Evolutionary conservation across 37 sponge, comb jelly and placozoan genomes (phyloP).

Genomic region (Cladorhizidae sp.): DNA sequence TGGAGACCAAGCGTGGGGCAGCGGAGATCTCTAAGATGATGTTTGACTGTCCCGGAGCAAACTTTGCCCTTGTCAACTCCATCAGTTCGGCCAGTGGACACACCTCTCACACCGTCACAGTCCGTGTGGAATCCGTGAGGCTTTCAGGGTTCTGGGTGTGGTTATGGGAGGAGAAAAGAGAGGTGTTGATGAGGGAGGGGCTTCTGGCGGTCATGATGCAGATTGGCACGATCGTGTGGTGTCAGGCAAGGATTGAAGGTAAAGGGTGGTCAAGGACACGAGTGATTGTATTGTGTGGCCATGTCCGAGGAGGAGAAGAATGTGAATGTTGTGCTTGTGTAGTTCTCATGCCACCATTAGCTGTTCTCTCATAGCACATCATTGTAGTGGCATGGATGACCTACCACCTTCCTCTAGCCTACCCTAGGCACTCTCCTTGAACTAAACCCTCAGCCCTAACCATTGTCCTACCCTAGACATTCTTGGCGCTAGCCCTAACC

Average conservation of each 20-base stretch:
- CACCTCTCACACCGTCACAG: conserved; percentile 11
- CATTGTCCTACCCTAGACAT: too few species aligned
- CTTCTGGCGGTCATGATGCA: conserved; percentile 32
- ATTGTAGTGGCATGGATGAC: too few species aligned
- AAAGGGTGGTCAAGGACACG: not conserved
- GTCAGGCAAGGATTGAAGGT: conserved; percentile 5
- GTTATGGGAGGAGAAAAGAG: conserved; percentile 11
- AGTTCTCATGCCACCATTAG: too few species aligned
- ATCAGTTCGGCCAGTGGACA: not conserved
- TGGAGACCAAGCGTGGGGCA: conserved; percentile 24
- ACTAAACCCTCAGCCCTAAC: too few species aligned
- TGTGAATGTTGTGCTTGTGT: too few species aligned
- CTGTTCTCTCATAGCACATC: too few species aligned
- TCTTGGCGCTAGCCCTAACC: too few species aligned
- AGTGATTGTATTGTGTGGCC: not conserved
- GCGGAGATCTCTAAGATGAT: conserved; percentile 36
- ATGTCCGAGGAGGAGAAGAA: too few species aligned
- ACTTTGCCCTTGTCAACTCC: conserved; percentile 42
- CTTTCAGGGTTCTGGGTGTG: conserved; percentile 42
- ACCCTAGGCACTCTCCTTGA: too few species aligned
- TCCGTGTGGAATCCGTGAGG: conserved; percentile 14
- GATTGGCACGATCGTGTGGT: conserved; percentile 36
- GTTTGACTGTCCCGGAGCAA: conserved; percentile 40
- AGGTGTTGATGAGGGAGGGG: conserved; percentile 1
- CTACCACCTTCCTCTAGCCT: too few species aligned